Evolutionary conservation across 2,888 invertebrate genomes (phyloP), one percentile per base, ranked within the genome.

Genomic region (Andrena hattorfiana): DNA sequence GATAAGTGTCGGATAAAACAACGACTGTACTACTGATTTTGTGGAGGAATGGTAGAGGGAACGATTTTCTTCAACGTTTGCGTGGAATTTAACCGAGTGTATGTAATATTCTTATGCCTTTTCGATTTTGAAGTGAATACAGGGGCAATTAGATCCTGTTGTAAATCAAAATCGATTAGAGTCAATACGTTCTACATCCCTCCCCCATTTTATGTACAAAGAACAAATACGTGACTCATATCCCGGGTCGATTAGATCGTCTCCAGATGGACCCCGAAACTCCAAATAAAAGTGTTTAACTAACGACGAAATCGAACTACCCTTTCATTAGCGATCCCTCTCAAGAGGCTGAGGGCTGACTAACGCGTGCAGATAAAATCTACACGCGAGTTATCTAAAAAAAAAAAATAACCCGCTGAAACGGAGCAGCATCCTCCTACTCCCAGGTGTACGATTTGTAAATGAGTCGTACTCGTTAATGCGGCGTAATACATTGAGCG

Each of bases 391-490:
- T 69, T 68, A 63, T 51, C 30, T n/a, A 68, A 70, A 74, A 75
- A 68, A 70, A 74, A 75, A 60, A 20, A 56, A 26, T 62, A 59
- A 62, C 59, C 60, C 13, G 8, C 4, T 16, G 13, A 60, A 71
- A 69, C 60, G 48, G 28, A 35, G 51, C 32, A 42, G 42, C 76
- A 48, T 28, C 48, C 28, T 13, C 0, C 8, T 13, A n/a, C 7
- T 82, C 86, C 85, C 85, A 32, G 10, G 63, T 32, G 85, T 28
- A 6, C 81, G 80, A 83, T 85, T 86, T 85, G 81, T 83, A 86
- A 86, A 86, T 83, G 81, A 85, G 86, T 83, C 81, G 81, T 72
- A 54, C 77, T 83, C 81, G 83, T 86, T 86, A 86, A 83, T 85
- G 86, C 81, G n/a, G 26, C 70, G 83, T 78, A 83, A 85, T 85